Evolutionary conservation across 1,140 invertebrate genomes (phyloP).

Genomic region (Brachionus rotundiformis): DNA sequence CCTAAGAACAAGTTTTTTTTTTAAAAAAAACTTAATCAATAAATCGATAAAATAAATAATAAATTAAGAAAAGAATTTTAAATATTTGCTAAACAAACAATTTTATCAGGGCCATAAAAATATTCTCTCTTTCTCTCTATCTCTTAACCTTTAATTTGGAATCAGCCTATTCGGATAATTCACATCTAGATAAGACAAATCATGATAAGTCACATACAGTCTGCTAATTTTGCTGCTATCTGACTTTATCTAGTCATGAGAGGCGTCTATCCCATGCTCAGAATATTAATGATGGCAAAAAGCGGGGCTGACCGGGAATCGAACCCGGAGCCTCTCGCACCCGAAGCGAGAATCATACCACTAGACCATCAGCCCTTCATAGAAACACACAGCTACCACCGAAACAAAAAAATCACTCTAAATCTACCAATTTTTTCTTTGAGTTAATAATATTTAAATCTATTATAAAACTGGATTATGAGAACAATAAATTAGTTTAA

Average conservation of each 20-base stretch:
- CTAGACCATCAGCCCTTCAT: constrained; percentile 30
- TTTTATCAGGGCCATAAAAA: constrained; percentile 32
- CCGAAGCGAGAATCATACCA: constrained; percentile 25
- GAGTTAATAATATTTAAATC: neutral
- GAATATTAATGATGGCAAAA: neutral
- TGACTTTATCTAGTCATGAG: neutral
- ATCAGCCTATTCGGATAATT: constrained; percentile 1
- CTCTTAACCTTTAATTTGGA: constrained; percentile 16
- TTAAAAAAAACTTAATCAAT: neutral
- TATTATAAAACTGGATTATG: neutral
- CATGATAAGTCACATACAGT: constrained; percentile 45
- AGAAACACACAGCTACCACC: neutral
- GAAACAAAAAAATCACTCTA: neutral
- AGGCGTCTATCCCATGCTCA: neutral
- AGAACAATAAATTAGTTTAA: neutral
- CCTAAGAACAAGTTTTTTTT: neutral
- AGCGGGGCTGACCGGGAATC: constrained; percentile 12
- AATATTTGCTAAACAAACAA: constrained; percentile 14
- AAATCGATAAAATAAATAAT: neutral
- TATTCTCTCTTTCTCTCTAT: too few relatives aligned
- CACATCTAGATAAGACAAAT: constrained; percentile 19
- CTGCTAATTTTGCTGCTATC: constrained; percentile 12
- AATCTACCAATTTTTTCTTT: too few relatives aligned
- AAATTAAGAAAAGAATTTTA: constrained; percentile 19
- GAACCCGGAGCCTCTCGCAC: constrained; percentile 5